These are phyloP conservation scores for Harmothoe impar DNA, from an alignment of 2,888 invertebrate genomes.

Conservation along the genomic window DNA sequence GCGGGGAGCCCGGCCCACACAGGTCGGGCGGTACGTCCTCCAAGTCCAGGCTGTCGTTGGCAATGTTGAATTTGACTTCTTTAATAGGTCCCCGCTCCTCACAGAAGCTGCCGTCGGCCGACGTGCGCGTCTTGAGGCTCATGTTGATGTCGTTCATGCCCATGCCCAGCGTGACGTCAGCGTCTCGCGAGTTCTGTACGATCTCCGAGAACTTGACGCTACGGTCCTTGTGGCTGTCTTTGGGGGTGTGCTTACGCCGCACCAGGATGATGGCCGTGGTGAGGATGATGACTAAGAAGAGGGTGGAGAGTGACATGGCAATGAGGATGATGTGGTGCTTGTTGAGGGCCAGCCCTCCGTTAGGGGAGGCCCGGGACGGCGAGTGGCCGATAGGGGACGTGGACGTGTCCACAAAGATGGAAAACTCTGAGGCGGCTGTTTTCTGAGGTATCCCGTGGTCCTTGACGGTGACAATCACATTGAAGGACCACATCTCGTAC, in stretches of 20 bases:
- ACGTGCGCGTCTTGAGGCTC: slow-evolving; percentile 43
- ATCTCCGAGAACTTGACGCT: slow-evolving; percentile 62
- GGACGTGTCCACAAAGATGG: slow-evolving; percentile 64
- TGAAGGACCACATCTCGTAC: slow-evolving; percentile 50
- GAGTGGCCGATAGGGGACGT: neutral
- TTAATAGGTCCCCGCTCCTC: slow-evolving; percentile 46
- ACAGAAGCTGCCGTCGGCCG: slow-evolving; percentile 49
- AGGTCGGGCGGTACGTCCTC: slow-evolving; percentile 57
- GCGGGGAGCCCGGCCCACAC: slow-evolving; percentile 58
- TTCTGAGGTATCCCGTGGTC: slow-evolving; percentile 66
- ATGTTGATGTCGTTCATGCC: slow-evolving; percentile 48
- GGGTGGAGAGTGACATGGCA: slow-evolving; percentile 63
- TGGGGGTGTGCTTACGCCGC: slow-evolving; percentile 50
- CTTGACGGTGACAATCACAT: slow-evolving; percentile 67
- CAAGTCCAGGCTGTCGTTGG: slow-evolving; percentile 19
- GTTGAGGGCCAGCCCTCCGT: neutral
- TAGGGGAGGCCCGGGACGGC: neutral
- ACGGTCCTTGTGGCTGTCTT: slow-evolving; percentile 58
- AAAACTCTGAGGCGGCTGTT: slow-evolving; percentile 57
- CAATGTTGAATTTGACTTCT: slow-evolving; percentile 56
- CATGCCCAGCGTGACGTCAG: slow-evolving; percentile 53
- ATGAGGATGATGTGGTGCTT: slow-evolving; percentile 64
- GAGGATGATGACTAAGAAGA: slow-evolving; percentile 60
- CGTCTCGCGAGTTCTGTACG: slow-evolving; percentile 53
- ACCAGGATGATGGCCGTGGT: slow-evolving; percentile 55